Evolutionary conservation across 2,888 invertebrate genomes (phyloP), one percentile per base, ranked within the genome.

Genomic region (Drepana falcataria): DNA sequence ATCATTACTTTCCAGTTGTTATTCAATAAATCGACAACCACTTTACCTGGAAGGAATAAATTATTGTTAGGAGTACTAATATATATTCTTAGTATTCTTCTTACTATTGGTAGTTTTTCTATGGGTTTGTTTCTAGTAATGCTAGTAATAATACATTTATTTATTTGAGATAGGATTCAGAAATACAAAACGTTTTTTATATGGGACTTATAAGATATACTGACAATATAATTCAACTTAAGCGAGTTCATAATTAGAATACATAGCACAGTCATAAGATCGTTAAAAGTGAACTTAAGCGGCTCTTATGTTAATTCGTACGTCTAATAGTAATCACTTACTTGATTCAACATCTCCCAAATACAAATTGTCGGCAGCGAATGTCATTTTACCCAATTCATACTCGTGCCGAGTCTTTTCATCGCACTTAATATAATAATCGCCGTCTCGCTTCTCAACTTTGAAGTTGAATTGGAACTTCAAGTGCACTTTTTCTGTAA

Each of bases 341-440:
- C 81, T 79, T 35, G 71, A 63, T 52, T 81, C 79, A 41, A 62
- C 54, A 0, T 72, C 59, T 44, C 76, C 79, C 35, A 82, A 37
- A 37, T 61, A 74, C 7, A 81, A 48, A 2, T 64, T 69, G 47
- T 79, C 68, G 6, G 71, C 74, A 4, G 51, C 56, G 54, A 81
- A 67, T 2, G n/a, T 2, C 9, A 74, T 53, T 44, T 64, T 69
- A 3, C 64, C 71, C 6, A 81, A 48, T 1, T 77, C 61, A n/a
- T 55, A 69, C 0, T 63, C 53, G 52, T 66, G 72, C 3, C 59
- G 60, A 0, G 61, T 21, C 44, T 73, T 66, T 0, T 71, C 58
- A 6, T 65, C 65, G 34, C 53, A 48, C 1, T 54, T 54, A 0
- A 77, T 34, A 49, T 66, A 82, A 2, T 63, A 55, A 5, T 79